Evolutionary conservation across 2,888 invertebrate species (phyloP), one percentile per base, ranked within the genome.

Genomic region (Synergus itoensis): DNA sequence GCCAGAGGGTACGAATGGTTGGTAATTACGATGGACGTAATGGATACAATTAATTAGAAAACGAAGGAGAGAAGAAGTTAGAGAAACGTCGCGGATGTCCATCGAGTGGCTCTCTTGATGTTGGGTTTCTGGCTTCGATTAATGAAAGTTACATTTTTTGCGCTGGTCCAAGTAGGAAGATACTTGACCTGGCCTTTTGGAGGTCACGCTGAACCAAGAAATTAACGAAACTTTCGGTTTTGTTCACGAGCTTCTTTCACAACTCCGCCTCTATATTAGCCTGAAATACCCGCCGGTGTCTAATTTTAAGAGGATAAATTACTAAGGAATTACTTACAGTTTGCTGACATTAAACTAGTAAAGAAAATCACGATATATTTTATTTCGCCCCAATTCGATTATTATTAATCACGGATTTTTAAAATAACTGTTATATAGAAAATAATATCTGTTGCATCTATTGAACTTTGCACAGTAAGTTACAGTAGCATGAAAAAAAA

Each of bases 21-120:
- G 48, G 73, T 53, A 48, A 53, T 73, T 53, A 48, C 53, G 48
- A 69, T 48, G 16, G 48, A 69, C 53, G 48, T 69, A 53, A 73
- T 53, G 36, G 53, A 73, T 9, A n/a, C 14, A 48, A 73, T 73
- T 73, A 73, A 73, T 73, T 73, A 28, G 36, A 73, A 73, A 73
- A 36, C 11, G 73, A 73, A 73, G 36, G 48, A 73, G 53, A 73
- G 36, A 73, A 36, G 53, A 73, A 73, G 28, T 73, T 73, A 53
- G 9, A 73, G 48, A 69, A 48, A 73, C 53, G 73, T 73, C 45
- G 36, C 48, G n/a, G 28, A 48, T 65, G 21, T 43, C 43, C 1
- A 65, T 18, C 12, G 43, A 5, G 18, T 43, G 43, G 16, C 64
- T 48, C 21, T n/a, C 11, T 36, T 40, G 53, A 73, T 36, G 48